These are phyloP conservation scores for Pedetes capensis DNA, from an alignment of 2,113 vertebrate genomes.

Conservation along the genomic window DNA sequence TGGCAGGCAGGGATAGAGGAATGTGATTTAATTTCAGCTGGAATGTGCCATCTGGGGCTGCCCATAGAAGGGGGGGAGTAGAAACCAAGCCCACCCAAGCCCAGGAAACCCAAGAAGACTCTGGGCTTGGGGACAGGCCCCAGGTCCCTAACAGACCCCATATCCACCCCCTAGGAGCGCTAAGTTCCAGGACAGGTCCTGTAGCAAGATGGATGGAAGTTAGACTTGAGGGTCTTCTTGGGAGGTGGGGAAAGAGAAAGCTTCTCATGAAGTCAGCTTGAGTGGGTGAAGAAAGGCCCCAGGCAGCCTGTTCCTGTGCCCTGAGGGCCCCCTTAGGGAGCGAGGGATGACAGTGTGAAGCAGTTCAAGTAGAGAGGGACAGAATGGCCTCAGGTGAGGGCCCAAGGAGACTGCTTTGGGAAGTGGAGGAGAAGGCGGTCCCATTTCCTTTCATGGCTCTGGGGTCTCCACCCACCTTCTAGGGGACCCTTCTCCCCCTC, in stretches of 20 bases:
- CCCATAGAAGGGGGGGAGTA: not conserved
- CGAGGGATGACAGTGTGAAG: no score
- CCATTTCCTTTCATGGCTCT: not conserved
- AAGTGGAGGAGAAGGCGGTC: no score
- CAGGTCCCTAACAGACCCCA: not conserved
- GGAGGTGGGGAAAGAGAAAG: not conserved
- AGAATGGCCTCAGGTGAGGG: not conserved
- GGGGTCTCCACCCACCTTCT: not conserved
- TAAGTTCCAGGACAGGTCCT: no score
- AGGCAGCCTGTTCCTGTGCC: not conserved
- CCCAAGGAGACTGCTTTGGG: accelerated
- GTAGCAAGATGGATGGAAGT: not conserved
- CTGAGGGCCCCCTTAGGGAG: not conserved
- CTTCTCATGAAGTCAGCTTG: accelerated
- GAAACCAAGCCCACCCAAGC: not conserved
- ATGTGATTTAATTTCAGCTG: slow-evolving; percentile 70
- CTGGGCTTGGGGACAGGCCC: not conserved
- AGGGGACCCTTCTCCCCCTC: not conserved
- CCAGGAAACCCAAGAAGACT: slow-evolving; percentile 14
- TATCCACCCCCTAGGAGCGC: not conserved
- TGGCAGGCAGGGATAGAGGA: slow-evolving; percentile 34
- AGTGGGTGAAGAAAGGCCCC: not conserved
- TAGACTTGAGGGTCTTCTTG: not conserved
- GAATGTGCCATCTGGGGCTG: slow-evolving; percentile 54
- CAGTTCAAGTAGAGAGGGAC: not conserved